These are phyloP conservation scores for Alca torda DNA, from an alignment of 2,797 vertebrate species.

Conservation along the genomic window DNA sequence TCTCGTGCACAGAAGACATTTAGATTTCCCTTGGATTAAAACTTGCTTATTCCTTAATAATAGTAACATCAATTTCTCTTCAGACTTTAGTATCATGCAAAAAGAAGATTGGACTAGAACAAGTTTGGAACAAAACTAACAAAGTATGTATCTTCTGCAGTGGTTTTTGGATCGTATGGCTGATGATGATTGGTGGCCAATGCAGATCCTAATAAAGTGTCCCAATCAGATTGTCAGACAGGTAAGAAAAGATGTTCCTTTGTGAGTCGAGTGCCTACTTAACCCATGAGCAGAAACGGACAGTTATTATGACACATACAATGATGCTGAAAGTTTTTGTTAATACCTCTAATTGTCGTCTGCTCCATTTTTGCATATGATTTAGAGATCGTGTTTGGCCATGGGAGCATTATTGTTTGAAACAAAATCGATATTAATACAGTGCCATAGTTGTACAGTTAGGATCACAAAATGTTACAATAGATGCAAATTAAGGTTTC, in stretches of 20 bases:
- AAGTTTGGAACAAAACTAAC: constrained; percentile 55
- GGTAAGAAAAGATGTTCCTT: constrained; percentile 74
- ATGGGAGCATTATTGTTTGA: neutral
- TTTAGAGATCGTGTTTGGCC: neutral
- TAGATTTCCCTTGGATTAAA: constrained; percentile 34
- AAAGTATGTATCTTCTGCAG: constrained; percentile 76
- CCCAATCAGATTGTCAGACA: constrained; percentile 99
- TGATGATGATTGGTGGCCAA: constrained; percentile 99
- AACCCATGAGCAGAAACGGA: neutral
- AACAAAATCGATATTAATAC: neutral
- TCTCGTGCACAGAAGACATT: neutral
- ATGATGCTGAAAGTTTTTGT: neutral
- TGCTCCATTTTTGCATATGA: neutral
- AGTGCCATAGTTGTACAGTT: neutral
- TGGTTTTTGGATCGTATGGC: constrained; percentile 99
- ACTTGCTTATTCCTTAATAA: constrained; percentile 26
- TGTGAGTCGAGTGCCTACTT: neutral
- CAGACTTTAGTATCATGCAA: constrained; percentile 52
- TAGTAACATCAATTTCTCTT: constrained; percentile 50
- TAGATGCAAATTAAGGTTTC: neutral
- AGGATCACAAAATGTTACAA: neutral
- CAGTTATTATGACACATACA: neutral
- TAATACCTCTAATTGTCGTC: neutral
- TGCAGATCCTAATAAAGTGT: constrained; percentile 99
- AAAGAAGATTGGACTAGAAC: constrained; percentile 39